Percentiles rank a stretch among this genome's conserved stretches.
Conservation (phyloP, 2,888 invertebrate species). For the Chymomyza procnemis region DNA sequence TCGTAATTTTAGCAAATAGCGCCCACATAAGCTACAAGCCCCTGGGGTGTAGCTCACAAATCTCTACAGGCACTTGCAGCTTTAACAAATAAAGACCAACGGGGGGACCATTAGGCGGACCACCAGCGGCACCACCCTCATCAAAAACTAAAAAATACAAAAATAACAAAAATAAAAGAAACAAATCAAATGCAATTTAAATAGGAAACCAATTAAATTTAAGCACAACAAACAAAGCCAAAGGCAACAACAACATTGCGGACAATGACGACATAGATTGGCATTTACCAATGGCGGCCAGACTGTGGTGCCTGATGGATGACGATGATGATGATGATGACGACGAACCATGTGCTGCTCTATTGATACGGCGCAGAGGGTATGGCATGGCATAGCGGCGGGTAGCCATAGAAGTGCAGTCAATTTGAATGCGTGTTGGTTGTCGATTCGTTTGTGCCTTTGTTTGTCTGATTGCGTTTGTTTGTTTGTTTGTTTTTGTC, state of each 20-base stretch:
- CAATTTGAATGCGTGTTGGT: slow-evolving; percentile 61
- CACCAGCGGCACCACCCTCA: too few relatives aligned
- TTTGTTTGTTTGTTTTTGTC: slow-evolving; percentile 46
- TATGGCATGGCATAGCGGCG: slow-evolving; percentile 3
- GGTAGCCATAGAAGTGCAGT: slow-evolving; percentile 62
- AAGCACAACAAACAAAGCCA: slow-evolving; percentile 48
- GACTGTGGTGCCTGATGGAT: slow-evolving; percentile 16
- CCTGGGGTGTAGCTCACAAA: neutral
- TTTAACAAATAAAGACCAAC: neutral
- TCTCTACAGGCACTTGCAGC: neutral
- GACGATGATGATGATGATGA: too few relatives aligned
- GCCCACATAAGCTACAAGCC: neutral
- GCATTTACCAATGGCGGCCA: neutral
- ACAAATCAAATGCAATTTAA: slow-evolving; percentile 59
- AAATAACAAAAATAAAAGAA: slow-evolving; percentile 21
- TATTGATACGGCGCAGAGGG: too few relatives aligned
- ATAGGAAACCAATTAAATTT: slow-evolving; percentile 73
- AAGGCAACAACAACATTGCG: slow-evolving; percentile 28
- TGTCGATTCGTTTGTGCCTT: slow-evolving; percentile 20
- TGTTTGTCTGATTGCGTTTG: slow-evolving; percentile 21
- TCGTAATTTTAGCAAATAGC: neutral
- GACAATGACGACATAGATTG: neutral
- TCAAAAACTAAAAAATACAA: slow-evolving; percentile 7
- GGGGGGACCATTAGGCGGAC: too few relatives aligned
- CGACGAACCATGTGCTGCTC: too few relatives aligned